Base-by-base conservation (phyloP, 2,113 vertebrate genomes). In the Elgaria multicarinata region DNA sequence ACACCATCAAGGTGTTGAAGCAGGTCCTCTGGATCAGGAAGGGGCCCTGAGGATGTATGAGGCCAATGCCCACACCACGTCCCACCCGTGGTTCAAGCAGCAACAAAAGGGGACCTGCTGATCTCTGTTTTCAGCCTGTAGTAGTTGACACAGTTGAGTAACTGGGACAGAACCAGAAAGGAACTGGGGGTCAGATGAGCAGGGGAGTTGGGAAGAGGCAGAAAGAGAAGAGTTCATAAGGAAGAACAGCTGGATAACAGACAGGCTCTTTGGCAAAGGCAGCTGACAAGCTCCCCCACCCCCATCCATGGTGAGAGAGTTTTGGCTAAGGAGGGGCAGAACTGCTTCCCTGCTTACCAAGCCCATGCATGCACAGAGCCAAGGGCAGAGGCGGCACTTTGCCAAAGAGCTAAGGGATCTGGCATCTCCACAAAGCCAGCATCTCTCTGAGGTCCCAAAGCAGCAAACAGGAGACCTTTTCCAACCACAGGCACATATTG, bases 401-500 rank as follows among this genome's bases (percentile, higher is more conserved):
- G 78, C 39, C 84, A 81, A 66, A 20, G 82, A n/a, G 50, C 4
- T 0, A 0, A 16, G 1, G 79, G 77, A 18, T 55, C 24, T 0
- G 0, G 85, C 1, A 0, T 14, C 1, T n/a, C 26, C 67, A 3
- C 26, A 7, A 31, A 8, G 66, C 66, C 66, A 31, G 3, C 66
- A 31, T 67, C 22, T 81, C 20, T 42, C 39, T 33, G 31, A 28
- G 39, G 55, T 6, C 31, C 31, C 13, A 5, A 39, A 62, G 8
- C 58, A 39, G 20, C n/a, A 42, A 4, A 12, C 12, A 20, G n/a
- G 66, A 72, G 66, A 14, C 2, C 24, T 20, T 62, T 13, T 18
- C 39, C 0, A 0, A 72, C 0, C 0, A 53, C 0, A 0, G 31
- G 58, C 2, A 1, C 58, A 24, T 22, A 26, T 20, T 44, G 42